A percentile compares a stretch with the other conserved stretches of the same genome.
These are phyloP conservation scores for Hemitrygon akajei DNA, from an alignment of 2,797 vertebrate genomes.

Conservation along the genomic window DNA sequence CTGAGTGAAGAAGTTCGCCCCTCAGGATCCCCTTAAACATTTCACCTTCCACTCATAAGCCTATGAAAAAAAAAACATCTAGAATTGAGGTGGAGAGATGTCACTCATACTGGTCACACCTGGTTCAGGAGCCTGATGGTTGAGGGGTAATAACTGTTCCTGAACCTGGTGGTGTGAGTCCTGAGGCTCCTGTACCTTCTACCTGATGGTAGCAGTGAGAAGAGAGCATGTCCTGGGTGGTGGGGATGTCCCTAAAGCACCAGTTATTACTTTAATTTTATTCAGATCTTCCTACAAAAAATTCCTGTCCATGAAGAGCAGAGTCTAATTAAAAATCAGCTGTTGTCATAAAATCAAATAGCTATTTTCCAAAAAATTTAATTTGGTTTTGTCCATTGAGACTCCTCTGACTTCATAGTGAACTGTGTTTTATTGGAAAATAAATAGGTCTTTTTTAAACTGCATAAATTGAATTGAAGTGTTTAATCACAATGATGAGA, in stretches of 20 bases:
- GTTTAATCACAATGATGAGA: neutral
- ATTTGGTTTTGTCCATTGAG: neutral
- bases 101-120: no score
- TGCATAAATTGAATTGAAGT: neutral
- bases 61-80: no score
- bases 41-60: no score
- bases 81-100: no score
- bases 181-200: no score
- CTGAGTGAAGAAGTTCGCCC: no score
- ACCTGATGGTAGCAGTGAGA: no score
- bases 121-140: no score
- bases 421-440: neutral
- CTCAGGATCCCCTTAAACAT: no score
- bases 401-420: neutral
- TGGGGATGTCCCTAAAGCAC: neutral
- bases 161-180: no score
- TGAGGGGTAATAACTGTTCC: no score
- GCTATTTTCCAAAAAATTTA: neutral
- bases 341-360: neutral
- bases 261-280: neutral
- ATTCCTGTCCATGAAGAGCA: neutral
- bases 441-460: neutral
- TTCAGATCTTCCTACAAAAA: neutral
- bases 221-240: neutral
- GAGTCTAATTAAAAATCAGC: neutral